Evolutionary conservation across 2,113 vertebrate genomes (phyloP), one percentile per base, ranked within the genome.

Genomic region (Orycteropus afer): DNA sequence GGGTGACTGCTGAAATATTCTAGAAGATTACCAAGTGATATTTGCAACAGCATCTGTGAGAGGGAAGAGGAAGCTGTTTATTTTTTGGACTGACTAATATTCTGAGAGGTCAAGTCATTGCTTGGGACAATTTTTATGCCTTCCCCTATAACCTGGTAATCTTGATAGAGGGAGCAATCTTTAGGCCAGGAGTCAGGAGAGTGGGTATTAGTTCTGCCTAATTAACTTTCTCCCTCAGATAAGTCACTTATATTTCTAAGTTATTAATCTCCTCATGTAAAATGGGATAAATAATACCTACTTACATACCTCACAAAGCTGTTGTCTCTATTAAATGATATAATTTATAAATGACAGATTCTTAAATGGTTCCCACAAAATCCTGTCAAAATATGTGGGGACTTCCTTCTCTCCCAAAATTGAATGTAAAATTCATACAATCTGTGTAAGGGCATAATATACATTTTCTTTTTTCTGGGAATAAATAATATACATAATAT

Each of bases 101-200:
- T 42, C 71, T 23, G 25, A 94, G 91, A 94, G 45, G 76, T 69
- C 49, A 89, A 63, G 61, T 76, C 51, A 90, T 90, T 92, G 91
- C 40, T 86, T 93, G 40, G 45, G 14, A 86, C 42, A 86, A 29
- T 49, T 95, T 95, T 91, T 76, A 37, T 86, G 40, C 78, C 25
- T 92, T 96, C 22, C 67, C 34, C 20, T 90, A 17, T 78, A 90
- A 92, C 27, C 34, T 82, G 55, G 55, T 15, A n/a, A 65, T 40
- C 23, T n/a, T 49, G 83, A 78, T 34, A 61, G 0, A 45, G 59
- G 7, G n/a, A n/a, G 57, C 37, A 10, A 83, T 53, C 5, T 42
- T 10, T 57, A 82, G 69, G 55, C 42, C 2, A 53, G 29, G 22
- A 83, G 10, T 89, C 57, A 89, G 13, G 76, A 84, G 45, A 89